Percentiles rank a stretch among this genome's conserved stretches.
Evolutionary conservation across 2,888 invertebrate genomes (phyloP).

Genomic region (Cataglyphis albicans): DNA sequence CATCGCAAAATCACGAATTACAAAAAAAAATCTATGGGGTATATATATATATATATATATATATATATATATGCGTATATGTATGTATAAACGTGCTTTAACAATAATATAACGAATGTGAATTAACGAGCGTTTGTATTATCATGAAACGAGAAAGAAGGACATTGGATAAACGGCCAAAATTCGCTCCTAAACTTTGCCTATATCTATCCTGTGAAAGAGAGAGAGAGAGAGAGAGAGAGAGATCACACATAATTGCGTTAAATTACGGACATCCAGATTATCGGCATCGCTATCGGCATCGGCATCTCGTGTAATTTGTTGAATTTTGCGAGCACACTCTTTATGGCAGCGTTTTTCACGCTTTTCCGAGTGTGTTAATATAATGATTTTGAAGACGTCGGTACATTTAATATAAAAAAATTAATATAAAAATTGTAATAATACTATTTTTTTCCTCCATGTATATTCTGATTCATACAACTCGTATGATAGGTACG

Average conservation of each 20-base stretch:
- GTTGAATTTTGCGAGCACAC: constrained; percentile 6
- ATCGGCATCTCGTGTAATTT: constrained; percentile 51
- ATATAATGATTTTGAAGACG: too few species aligned
- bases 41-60: too few species aligned
- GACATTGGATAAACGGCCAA: constrained; percentile 39
- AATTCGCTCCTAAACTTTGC: constrained; percentile 59
- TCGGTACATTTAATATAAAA: too few species aligned
- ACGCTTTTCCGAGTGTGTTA: too few species aligned
- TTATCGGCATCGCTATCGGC: constrained; percentile 62
- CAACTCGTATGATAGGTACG: background rate
- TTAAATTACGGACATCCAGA: constrained; percentile 79
- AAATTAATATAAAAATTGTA: too few species aligned
- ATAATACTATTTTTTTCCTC: background rate
- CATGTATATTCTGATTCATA: background rate
- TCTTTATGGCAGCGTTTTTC: background rate
- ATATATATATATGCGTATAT: too few species aligned
- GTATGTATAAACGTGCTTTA: constrained; percentile 82
- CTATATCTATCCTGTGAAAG: constrained; percentile 24
- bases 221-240: constrained; percentile 49
- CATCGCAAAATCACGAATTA: constrained; percentile 68
- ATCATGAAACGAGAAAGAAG: constrained; percentile 75
- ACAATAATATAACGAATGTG: constrained; percentile 83
- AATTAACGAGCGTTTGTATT: constrained; percentile 77
- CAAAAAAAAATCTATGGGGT: constrained; percentile 81
- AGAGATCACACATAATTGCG: constrained; percentile 83